These are phyloP conservation scores for Gyps fulvus DNA, from an alignment of 2,113 vertebrate species.

Conservation along the genomic window DNA sequence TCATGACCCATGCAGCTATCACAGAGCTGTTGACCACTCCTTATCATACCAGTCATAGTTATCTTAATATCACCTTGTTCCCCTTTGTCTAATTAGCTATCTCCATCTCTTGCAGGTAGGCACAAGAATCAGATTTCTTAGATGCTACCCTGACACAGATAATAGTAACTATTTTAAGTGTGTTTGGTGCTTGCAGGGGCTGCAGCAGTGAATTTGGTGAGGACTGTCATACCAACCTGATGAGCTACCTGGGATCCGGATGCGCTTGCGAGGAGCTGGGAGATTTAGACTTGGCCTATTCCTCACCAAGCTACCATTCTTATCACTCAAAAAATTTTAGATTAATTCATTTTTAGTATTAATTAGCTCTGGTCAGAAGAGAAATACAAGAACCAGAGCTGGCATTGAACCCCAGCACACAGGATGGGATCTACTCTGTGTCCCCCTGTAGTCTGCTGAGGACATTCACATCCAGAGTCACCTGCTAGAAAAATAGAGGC, in stretches of 20 bases:
- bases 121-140: neutral
- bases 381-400: neutral
- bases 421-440: neutral
- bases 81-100: neutral
- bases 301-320: neutral
- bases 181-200: neutral
- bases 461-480: neutral
- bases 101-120: neutral
- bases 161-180: neutral
- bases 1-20: neutral
- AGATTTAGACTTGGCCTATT: neutral
- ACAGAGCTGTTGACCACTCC: neutral
- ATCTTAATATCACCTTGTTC: neutral
- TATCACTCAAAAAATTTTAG: neutral
- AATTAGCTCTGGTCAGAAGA: neutral
- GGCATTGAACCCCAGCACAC: neutral
- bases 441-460: neutral
- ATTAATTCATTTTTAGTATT: neutral
- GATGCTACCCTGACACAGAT: neutral
- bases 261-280: fast-evolving
- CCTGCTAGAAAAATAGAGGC: neutral
- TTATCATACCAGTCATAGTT: neutral
- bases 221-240: neutral
- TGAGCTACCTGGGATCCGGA: neutral
- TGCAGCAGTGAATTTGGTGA: neutral